Base-by-base conservation (phyloP, 2,113 vertebrate genomes). In the Cettia cetti region DNA sequence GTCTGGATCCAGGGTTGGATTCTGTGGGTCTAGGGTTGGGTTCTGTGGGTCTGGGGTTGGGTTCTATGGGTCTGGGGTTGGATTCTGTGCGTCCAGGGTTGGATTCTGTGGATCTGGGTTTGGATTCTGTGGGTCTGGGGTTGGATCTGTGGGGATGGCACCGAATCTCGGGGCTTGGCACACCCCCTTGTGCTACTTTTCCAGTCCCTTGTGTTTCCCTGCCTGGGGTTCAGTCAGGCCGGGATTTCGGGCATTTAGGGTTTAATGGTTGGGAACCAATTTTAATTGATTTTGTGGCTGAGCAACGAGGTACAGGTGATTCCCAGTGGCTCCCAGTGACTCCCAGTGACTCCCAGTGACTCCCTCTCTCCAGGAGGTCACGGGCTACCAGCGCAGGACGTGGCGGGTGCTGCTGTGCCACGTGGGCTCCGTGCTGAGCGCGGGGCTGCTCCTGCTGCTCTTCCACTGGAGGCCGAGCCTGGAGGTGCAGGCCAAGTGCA, bases 171-270 rank as follows among this genome's bases (percentile, higher is more conserved):
- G 21, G 2, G n/a, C 11, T 23, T 4, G 31, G 47, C 72, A 7
- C 10, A 4, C 6, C 26, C 7, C 15, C 21, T 1, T 39, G 7
- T 2, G 19, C 49, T 30, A 26, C 49, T 31, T 15, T 10, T 7
- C 26, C 49, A 5, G 8, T 24, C 31, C 60, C 26, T 13, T 3
- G 39, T 20, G 3, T 16, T 26, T 8, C 40, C 50, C 40, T 35
- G 33, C 26, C 20, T 4, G 26, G 21, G 4, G 7, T 3, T 54
- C 1, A 7, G 26, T 31, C 39, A 10, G 2, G 4, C 40, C 0
- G 8, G 61, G 53, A 6, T 40, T 35, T n/a, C 2, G 44, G 65
- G 53, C 3, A 3, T 60, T 59, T 2, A 1, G 35, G n/a, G n/a
- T 56, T 80, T 9, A 3, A 2, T 9, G 50, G 30, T 1, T 6